phyloP scores from a whole-genome alignment of 2,888 invertebrate genomes.

The Empis stercorea region DNA sequence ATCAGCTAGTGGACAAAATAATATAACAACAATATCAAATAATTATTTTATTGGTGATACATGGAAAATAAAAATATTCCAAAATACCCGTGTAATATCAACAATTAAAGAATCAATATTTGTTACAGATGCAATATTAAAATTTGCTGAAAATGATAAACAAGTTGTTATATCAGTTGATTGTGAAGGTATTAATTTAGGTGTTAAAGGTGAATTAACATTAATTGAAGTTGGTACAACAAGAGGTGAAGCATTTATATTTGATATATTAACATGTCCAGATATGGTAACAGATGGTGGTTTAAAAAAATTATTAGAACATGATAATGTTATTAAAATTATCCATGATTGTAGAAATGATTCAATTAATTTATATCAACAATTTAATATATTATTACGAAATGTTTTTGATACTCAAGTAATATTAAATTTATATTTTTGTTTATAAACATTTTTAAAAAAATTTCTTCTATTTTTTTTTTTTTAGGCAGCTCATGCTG shows the following conservation, averaged over 20 bases:
- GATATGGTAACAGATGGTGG: constrained; percentile 65
- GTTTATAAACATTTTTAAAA: neutral
- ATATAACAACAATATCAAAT: constrained; percentile 35
- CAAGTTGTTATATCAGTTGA: constrained; percentile 69
- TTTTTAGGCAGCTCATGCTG: constrained; percentile 69
- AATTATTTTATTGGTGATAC: constrained; percentile 49
- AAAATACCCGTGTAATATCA: constrained; percentile 69
- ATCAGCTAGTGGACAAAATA: constrained; percentile 25
- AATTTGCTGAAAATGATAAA: constrained; percentile 36
- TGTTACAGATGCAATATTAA: constrained; percentile 60
- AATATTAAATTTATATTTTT: too few species aligned
- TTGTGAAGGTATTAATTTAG: constrained; percentile 87
- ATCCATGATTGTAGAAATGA: constrained; percentile 89
- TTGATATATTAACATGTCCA: constrained; percentile 78
- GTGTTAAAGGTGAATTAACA: constrained; percentile 76
- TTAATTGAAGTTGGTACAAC: constrained; percentile 74
- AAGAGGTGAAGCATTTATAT: constrained; percentile 70
- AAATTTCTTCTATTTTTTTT: neutral
- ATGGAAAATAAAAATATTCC: constrained; percentile 69
- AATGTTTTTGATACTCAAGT: constrained; percentile 87
- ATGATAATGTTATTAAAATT: constrained; percentile 70
- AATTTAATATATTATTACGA: constrained; percentile 68
- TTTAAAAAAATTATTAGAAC: constrained; percentile 65
- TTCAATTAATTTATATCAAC: constrained; percentile 73
- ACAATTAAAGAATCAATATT: constrained; percentile 65